Evolutionary conservation across 1,140 invertebrate species (phyloP).

Genomic region (Drosophila lowei): DNA sequence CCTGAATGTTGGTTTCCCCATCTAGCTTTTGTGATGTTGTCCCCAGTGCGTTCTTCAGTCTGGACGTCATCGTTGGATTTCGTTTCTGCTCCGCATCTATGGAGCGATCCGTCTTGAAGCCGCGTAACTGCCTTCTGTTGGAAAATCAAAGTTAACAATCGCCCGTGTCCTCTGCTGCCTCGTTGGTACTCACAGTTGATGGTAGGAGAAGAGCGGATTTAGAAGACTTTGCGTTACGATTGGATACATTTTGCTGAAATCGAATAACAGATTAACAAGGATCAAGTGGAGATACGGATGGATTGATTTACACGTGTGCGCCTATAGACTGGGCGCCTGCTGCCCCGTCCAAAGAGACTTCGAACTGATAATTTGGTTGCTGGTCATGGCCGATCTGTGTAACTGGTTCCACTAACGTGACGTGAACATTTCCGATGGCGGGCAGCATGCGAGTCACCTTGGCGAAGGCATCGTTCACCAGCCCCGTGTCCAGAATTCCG

Average conservation of each 20-base stretch:
- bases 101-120: conserved; percentile 90
- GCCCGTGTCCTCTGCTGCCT: background rate
- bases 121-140: conserved; percentile 63
- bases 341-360: conserved; percentile 45
- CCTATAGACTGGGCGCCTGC: conserved; percentile 7
- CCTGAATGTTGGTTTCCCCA: conserved; percentile 58
- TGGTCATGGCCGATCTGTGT: conserved; percentile 30
- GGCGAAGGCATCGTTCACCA: conserved; percentile 52
- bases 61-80: conserved; percentile 87
- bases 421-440: conserved; percentile 51
- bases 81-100: conserved; percentile 87
- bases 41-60: conserved; percentile 86
- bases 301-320: conserved; percentile 37
- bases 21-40: conserved; percentile 56
- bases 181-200: conserved; percentile 58
- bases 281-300: background rate
- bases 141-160: conserved; percentile 1
- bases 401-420: conserved; percentile 60
- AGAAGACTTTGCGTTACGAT: conserved; percentile 47
- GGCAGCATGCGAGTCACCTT: conserved; percentile 61
- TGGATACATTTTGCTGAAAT: conserved; percentile 51
- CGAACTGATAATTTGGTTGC: conserved; percentile 67
- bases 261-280: background rate
- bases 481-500: conserved; percentile 59
- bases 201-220: conserved; percentile 42